Conservation (phyloP, 2,113 vertebrate genomes). For the Corvus moneduloides region DNA sequence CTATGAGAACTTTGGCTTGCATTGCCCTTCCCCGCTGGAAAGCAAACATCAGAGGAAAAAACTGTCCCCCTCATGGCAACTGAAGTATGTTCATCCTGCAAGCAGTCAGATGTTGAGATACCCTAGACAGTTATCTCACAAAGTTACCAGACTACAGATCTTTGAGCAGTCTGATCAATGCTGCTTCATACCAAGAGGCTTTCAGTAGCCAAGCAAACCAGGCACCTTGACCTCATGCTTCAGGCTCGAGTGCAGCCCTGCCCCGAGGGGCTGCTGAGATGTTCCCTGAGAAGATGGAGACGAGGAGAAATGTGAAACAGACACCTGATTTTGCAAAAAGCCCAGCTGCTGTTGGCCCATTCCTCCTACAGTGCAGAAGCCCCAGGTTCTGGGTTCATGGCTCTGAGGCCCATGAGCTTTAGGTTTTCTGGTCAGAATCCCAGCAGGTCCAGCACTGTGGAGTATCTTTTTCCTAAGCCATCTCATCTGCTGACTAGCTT, state of each 20-base stretch:
- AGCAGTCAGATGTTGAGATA: not conserved
- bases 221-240: not conserved
- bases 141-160: not conserved
- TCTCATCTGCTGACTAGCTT: not conserved
- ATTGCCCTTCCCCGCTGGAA: not conserved
- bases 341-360: not conserved
- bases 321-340: not conserved
- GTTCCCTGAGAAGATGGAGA: not conserved
- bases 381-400: not conserved
- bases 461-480: not conserved
- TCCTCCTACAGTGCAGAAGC: not conserved
- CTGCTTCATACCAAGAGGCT: not conserved
- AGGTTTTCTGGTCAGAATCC: not conserved
- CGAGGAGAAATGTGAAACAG: not conserved
- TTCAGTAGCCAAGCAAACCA: not conserved
- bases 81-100: not conserved
- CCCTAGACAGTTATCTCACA: not conserved
- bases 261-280: not conserved
- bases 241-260: not conserved
- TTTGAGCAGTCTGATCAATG: not conserved
- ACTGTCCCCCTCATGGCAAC: not conserved
- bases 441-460: not conserved
- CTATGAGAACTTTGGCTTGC: not conserved
- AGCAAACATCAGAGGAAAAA: not conserved
- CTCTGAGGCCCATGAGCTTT: not conserved